These are phyloP conservation scores for Patiria miniata DNA, from an alignment of 35 echinoderm and acorn worm species.

Conservation along the genomic window DNA sequence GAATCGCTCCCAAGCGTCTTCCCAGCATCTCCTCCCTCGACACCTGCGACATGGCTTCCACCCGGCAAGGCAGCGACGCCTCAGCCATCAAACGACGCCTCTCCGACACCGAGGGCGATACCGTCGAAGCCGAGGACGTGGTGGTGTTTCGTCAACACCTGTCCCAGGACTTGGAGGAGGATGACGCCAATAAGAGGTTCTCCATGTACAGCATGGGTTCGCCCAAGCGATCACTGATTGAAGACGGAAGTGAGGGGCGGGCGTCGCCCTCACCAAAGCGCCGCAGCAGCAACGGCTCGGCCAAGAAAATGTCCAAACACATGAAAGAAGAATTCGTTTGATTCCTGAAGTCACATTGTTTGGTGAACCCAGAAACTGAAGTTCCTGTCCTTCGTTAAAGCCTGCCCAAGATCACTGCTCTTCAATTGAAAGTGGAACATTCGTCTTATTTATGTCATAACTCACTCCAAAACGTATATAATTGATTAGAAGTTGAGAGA, in stretches of 20 bases:
- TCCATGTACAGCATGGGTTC: slow-evolving; percentile 5
- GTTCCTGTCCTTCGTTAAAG: too few relatives aligned
- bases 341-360: not conserved
- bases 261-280: not conserved
- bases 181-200: not conserved
- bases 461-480: too few relatives aligned
- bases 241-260: not conserved
- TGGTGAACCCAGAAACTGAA: too few relatives aligned
- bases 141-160: not conserved
- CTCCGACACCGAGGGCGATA: not conserved
- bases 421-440: too few relatives aligned
- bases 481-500: too few relatives aligned
- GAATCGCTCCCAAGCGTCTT: slow-evolving; percentile 54
- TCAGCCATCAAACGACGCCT: slow-evolving; percentile 5
- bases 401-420: too few relatives aligned
- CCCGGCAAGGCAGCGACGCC: slow-evolving; percentile 33
- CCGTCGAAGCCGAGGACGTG: not conserved
- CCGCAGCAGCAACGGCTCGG: not conserved
- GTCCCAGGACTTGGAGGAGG: not conserved
- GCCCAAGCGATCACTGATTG: not conserved
- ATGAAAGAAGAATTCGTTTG: not conserved
- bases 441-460: too few relatives aligned
- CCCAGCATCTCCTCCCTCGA: slow-evolving; percentile 15
- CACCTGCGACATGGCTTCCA: slow-evolving; percentile 12
- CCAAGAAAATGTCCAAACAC: not conserved